Evolutionary conservation across 2,888 invertebrate genomes (phyloP).

Genomic region (Cyclophora albipunctata): DNA sequence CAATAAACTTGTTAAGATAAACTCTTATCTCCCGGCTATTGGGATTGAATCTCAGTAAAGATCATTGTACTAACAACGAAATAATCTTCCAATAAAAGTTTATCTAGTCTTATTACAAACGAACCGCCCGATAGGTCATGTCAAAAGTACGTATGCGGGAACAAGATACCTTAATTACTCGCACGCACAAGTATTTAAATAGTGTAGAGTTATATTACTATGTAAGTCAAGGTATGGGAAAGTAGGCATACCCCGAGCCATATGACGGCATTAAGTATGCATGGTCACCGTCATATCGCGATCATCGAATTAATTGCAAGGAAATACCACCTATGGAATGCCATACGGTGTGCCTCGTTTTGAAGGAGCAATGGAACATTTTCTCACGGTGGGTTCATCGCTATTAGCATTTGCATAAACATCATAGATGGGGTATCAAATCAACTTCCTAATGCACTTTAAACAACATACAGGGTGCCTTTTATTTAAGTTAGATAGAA

Average conservation of each 20-base stretch:
- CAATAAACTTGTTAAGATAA: slow-evolving; percentile 20
- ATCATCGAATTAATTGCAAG: slow-evolving; percentile 70
- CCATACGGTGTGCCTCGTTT: slow-evolving; percentile 48
- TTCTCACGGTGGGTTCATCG: slow-evolving; percentile 52
- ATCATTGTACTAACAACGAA: too few relatives aligned
- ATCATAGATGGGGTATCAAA: slow-evolving; percentile 10
- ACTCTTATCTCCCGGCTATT: slow-evolving; percentile 5
- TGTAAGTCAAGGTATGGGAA: slow-evolving; percentile 50
- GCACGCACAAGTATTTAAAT: slow-evolving; percentile 15
- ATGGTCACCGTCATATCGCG: slow-evolving; percentile 52
- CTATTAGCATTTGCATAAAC: slow-evolving; percentile 12
- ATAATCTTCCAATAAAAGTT: background rate
- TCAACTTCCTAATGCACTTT: slow-evolving; percentile 1
- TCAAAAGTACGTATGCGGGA: slow-evolving; percentile 1
- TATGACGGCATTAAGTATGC: slow-evolving; percentile 63
- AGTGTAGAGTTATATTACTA: slow-evolving; percentile 20
- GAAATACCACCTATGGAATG: slow-evolving; percentile 40
- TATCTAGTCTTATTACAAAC: too few relatives aligned
- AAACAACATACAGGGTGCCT: background rate
- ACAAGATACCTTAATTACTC: slow-evolving; percentile 12
- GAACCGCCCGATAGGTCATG: too few relatives aligned
- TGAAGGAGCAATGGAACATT: slow-evolving; percentile 32
- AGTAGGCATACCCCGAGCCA: slow-evolving; percentile 36
- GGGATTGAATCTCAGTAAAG: background rate
- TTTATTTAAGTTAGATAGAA: background rate